Percentiles rank a stretch among this genome's conserved stretches.
These are phyloP conservation scores for Virgularia gustaviana DNA, from an alignment of 92 coral and sea anemone species.

Conservation along the genomic window DNA sequence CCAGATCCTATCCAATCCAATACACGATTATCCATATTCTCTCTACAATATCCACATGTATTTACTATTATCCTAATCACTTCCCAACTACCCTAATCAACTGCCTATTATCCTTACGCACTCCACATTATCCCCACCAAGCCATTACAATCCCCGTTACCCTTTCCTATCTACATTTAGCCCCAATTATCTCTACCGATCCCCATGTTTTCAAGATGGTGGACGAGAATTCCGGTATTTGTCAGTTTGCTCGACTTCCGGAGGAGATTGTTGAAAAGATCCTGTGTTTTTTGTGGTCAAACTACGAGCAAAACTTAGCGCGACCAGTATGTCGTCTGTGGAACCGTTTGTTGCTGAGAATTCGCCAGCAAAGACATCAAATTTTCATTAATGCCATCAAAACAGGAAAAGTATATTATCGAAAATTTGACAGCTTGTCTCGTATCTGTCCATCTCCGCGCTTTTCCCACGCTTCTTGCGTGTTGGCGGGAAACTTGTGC, in stretches of 20 bases:
- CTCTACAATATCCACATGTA: too few relatives aligned
- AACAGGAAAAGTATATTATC: conserved; percentile 59
- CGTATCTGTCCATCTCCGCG: conserved; percentile 71
- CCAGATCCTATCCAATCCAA: too few relatives aligned
- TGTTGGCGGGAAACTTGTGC: conserved; percentile 67
- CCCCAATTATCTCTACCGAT: background rate
- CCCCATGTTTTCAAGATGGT: background rate
- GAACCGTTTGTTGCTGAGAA: conserved; percentile 67
- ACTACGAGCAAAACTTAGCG: conserved; percentile 69
- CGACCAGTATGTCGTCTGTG: conserved; percentile 79
- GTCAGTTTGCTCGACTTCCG: conserved; percentile 63
- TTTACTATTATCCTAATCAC: too few relatives aligned
- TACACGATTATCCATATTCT: too few relatives aligned
- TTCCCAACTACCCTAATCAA: too few relatives aligned
- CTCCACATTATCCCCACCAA: background rate
- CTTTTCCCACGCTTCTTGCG: conserved; percentile 87
- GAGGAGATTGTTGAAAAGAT: conserved; percentile 77
- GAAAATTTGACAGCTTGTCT: conserved; percentile 44
- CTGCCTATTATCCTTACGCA: too few relatives aligned
- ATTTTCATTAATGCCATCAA: conserved; percentile 67
- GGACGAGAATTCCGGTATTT: background rate
- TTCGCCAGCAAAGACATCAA: conserved; percentile 60
- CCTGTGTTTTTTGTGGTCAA: conserved; percentile 70
- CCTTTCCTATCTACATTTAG: too few relatives aligned
- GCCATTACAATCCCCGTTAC: background rate